Evolutionary conservation across 1,140 invertebrate species (phyloP), one percentile per base, ranked within the genome.

Genomic region (Macrosteles quadrilineatus): DNA sequence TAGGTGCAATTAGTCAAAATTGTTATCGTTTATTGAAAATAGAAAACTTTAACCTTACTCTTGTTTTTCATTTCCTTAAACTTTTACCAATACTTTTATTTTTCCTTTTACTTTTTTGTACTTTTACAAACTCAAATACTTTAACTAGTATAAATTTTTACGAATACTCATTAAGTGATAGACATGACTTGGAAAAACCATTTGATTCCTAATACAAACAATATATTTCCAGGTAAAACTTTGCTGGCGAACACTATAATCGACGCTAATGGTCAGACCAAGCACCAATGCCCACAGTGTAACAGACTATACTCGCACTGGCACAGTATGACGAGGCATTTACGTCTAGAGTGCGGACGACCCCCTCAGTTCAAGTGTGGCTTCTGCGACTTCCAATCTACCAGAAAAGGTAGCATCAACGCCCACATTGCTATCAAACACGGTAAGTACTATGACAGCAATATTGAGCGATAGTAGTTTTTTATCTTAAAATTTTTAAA

Each of bases 281-380:
- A 66, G 36, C 63, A 66, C 67, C 82, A 79, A 29, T 85, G 84
- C 72, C 80, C 81, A 25, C 81, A 82, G 53, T 87, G 86, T 72
- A 84, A 85, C 11, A 85, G 87, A 59, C 79, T 80, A 2, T 88
- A 88, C 74, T 81, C 82, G 1, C 80, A 84, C 21, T 80, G 80
- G 14, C 85, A 87, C 63, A 88, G 86, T 66, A 66, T 66, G 63
- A 66, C 63, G 23, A 73, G 78, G 17, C 80, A 81, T 69, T 71
- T 78, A 59, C 75, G 77, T 23, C 79, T 73, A 27, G 78, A 80
- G 47, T 81, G 80, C 43, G 78, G 78, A 25, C 73, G 76, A 2
- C 74, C 74, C 23, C 77, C 75, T 14, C 76, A 78, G 71, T 80
- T 80, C 72, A 43, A 71, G 3, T 80, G 78, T 62, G 73, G 74